A percentile compares a stretch with the other conserved stretches of the same genome.
phyloP scores from a whole-genome alignment of 2,113 vertebrate genomes.

The Lophochroa leadbeateri region DNA sequence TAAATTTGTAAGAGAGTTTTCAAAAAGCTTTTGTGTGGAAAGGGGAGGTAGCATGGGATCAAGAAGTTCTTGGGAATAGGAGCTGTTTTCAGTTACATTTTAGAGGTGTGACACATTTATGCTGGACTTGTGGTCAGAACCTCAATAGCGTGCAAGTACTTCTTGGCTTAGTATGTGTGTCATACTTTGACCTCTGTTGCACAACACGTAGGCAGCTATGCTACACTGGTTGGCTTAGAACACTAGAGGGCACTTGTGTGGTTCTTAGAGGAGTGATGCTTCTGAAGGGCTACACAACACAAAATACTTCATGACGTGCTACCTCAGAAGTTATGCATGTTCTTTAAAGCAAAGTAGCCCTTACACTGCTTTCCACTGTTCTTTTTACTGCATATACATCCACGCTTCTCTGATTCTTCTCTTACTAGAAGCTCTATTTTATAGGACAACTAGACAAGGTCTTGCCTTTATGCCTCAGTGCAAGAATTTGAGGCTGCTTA shows the following conservation, averaged over 20 bases:
- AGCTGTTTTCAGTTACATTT: not conserved
- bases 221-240: not conserved
- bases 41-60: not conserved
- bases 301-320: not conserved
- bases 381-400: not conserved
- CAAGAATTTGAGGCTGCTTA: not conserved
- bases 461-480: not conserved
- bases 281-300: not conserved
- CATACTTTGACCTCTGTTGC: not conserved
- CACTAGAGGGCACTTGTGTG: constrained; percentile 56
- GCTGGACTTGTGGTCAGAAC: not conserved
- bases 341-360: not conserved
- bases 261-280: not conserved
- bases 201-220: not conserved
- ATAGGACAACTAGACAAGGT: not conserved
- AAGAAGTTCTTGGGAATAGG: not conserved
- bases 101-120: not conserved
- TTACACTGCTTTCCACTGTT: fast-evolving
- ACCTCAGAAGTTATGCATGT: not conserved
- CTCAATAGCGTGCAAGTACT: not conserved
- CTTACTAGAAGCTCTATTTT: not conserved
- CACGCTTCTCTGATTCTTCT: not conserved
- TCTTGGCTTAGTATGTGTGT: not conserved
- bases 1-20: not conserved
- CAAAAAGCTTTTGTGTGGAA: not conserved